Base-by-base conservation (phyloP, 2,113 vertebrate genomes). In the Symphodus melops region DNA sequence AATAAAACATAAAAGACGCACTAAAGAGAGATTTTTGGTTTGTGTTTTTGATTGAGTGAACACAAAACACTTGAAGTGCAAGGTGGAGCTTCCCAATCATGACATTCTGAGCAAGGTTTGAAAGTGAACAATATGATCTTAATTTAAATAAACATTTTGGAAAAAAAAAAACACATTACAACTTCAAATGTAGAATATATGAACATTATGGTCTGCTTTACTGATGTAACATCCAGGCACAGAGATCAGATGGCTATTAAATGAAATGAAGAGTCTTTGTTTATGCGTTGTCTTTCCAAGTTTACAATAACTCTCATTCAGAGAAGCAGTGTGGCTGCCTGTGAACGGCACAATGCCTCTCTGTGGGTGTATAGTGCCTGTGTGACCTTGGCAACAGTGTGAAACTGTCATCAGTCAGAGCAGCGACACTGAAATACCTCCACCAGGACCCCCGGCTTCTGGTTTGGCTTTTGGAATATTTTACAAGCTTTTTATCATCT, bases 341-440 rank as follows among this genome's bases (percentile, higher is more conserved):
- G 61, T 87, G 54, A 75, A 77, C 36, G 60, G 69, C 63, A 84
- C 72, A 75, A 72, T 75, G 56, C 33, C 21, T 62, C 68, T 75
- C 72, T 68, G 13, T 63, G 3, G 21, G 20, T 39, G n/a, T 63
- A 4, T 48, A 39, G 37, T 59, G 55, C 57, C 37, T 73, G 53
- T 65, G 6, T 65, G 71, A 77, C 77, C 68, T 25, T 20, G 57
- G 75, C 72, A 59, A 51, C 85, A 66, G 77, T 68, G 72, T 41
- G 72, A 76, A 44, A 77, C 68, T 52, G 59, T 62, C 53, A 84
- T 68, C 85, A 72, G 68, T 75, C 73, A 82, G 68, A 82, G 63
- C 79, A 67, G 61, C 5, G 14, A 84, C 72, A 79, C 53, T 77
- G 79, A 87, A 82, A 87, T 51, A 65, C 78, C 72, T 79, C 59